Evolutionary conservation across 2,797 vertebrate genomes (phyloP), one percentile per base, ranked within the genome.

Genomic region (Labroides dimidiatus): DNA sequence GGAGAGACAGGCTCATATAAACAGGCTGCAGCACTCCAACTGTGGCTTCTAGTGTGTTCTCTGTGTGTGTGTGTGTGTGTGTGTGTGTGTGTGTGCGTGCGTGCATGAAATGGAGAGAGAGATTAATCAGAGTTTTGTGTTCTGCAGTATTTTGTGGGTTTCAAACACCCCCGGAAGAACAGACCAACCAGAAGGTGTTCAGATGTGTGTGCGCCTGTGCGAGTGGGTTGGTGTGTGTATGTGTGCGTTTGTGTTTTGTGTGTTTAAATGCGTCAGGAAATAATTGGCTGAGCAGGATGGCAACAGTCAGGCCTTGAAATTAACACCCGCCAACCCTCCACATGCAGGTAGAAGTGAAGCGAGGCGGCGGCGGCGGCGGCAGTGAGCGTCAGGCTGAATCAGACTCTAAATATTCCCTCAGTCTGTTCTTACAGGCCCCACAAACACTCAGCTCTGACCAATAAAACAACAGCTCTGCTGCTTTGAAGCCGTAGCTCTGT

Each of bases 141-240:
- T 80, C 60, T 82, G 81, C 84, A 74, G 84, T 57, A 17, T 68
- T 78, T 80, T 58, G 54, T 82, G 75, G 68, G 79, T 60, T 87
- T 82, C 71, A 78, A 80, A 85, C 82, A 64, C 66, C 72, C 76
- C 76, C 71, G 84, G 60, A 74, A 57, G 51, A 80, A 47, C 53
- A 71, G 63, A 69, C 36, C 62, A 68, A 80, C 70, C 72, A 80
- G 78, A 82, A 80, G 80, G 71, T 56, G 62, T 70, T 77, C 71
- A 49, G 33, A 58, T 73, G 45, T 70, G 65, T 55, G 75, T 65
- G 68, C 44, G 51, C 37, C 30, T 41, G 39, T 49, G 47, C 9
- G 48, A 10, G 72, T 37, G 27, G 15, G 52, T 5, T 33, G 23
- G 43, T 33, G 51, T 33, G 57, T 49, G 43, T 44, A 19, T 43